Evolutionary conservation across 2,888 invertebrate genomes (phyloP).

Genomic region (Anaspis maculata): DNA sequence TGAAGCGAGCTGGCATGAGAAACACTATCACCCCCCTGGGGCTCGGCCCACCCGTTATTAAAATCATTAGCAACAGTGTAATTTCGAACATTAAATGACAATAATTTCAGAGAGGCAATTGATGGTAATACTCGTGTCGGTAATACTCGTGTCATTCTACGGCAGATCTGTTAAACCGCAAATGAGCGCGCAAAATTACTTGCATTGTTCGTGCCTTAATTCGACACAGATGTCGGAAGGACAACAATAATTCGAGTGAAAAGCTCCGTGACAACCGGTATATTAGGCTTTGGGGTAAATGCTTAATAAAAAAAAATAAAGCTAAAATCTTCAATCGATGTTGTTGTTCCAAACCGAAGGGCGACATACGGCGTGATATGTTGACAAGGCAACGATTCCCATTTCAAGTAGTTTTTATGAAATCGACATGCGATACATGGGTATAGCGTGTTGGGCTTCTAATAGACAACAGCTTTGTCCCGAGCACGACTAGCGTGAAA

Average conservation of each 20-base stretch:
- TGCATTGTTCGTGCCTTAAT: slow-evolving; percentile 29
- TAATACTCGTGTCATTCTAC: too few relatives aligned
- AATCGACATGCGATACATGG: slow-evolving; percentile 25
- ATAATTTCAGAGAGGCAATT: too few relatives aligned
- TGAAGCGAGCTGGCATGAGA: too few relatives aligned
- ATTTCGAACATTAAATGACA: too few relatives aligned
- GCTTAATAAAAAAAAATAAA: slow-evolving; percentile 16
- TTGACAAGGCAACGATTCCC: slow-evolving; percentile 38
- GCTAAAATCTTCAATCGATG: slow-evolving; percentile 18
- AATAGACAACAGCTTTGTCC: slow-evolving; percentile 30
- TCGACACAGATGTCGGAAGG: slow-evolving; percentile 37
- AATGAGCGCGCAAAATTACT: neutral
- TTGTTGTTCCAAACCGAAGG: slow-evolving; percentile 18
- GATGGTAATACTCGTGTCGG: too few relatives aligned
- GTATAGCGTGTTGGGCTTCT: slow-evolving; percentile 24
- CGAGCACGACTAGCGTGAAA: slow-evolving; percentile 33
- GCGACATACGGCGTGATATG: slow-evolving; percentile 41
- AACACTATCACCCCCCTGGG: too few relatives aligned
- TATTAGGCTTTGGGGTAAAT: slow-evolving; percentile 26
- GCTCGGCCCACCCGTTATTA: too few relatives aligned
- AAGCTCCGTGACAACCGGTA: slow-evolving; percentile 36
- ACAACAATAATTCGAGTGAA: slow-evolving; percentile 37
- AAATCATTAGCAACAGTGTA: too few relatives aligned
- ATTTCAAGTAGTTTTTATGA: slow-evolving; percentile 23
- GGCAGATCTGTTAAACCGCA: neutral